Evolutionary conservation across 37 sponge, comb jelly and placozoan genomes (phyloP), one percentile per base, ranked within the genome.

Genomic region (Chondrosia reniformis): DNA sequence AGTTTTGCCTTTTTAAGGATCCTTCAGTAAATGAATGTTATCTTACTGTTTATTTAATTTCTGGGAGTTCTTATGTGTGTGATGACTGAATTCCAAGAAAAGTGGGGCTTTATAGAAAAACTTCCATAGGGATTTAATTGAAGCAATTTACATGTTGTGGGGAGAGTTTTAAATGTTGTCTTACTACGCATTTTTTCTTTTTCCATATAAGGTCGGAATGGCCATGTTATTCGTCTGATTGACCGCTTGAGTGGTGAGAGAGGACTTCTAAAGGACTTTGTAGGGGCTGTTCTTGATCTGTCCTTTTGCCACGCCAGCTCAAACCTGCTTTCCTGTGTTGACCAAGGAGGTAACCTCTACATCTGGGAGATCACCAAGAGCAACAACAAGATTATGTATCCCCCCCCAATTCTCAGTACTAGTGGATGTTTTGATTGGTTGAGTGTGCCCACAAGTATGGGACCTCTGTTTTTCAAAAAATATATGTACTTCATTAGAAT

Each of bases 151-250:
- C n/a, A n/a, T n/a, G n/a, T n/a, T n/a, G n/a, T n/a, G n/a, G n/a
- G n/a, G n/a, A n/a, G n/a, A n/a, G n/a, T n/a, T n/a, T n/a, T n/a
- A n/a, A n/a, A n/a, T n/a, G n/a, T n/a, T n/a, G n/a, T n/a, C n/a
- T n/a, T n/a, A n/a, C n/a, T n/a, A n/a, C 9, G 64, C 64, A 63
- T 63, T 13, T 19, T 46, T 52, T 3, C 21, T 19, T 59, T 12
- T 31, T 24, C 41, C 36, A 2, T 25, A 32, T 32, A 82, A n/a
- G 76, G 75, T 4, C 57, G 80, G 24, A 89, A 43, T 85, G 96
- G 93, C 61, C 80, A 83, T 42, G 80, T 96, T 3, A 46, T 96
- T n/a, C 46, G 96, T n/a, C 55, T 96, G 17, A 81, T 96, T 8
- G 79, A 96, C 4, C 76, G 46, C 17, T 43, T 32, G 56, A 89